Conservation (phyloP, 2,888 invertebrate species). For the Cosmia trapezina region DNA sequence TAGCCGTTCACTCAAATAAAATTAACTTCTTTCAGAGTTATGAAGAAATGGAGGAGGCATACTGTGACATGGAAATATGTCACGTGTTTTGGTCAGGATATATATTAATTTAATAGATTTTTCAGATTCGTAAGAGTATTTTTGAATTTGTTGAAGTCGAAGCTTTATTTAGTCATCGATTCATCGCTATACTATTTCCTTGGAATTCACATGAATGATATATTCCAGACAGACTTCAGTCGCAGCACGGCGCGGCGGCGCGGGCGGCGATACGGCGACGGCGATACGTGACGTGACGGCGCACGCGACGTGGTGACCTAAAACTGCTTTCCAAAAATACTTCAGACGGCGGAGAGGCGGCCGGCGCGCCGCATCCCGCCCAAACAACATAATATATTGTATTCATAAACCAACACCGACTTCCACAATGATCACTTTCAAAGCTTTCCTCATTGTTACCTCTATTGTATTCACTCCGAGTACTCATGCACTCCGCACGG, state of each 20-base stretch:
- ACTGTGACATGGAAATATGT: not conserved
- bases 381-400: slow-evolving; percentile 63
- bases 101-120: not conserved
- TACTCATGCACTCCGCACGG: slow-evolving; percentile 64
- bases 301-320: slow-evolving; percentile 84
- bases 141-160: not conserved
- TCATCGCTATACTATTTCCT: slow-evolving; percentile 44
- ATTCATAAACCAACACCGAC: slow-evolving; percentile 66
- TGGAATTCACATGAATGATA: slow-evolving; percentile 25
- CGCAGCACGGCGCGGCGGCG: not conserved
- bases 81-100: not conserved
- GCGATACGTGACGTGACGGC: slow-evolving; percentile 61
- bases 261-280: slow-evolving; percentile 41
- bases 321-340: slow-evolving; percentile 89
- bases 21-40: slow-evolving; percentile 66
- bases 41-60: slow-evolving; percentile 64
- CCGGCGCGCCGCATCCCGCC: slow-evolving; percentile 75
- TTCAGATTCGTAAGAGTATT: not conserved
- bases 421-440: slow-evolving; percentile 63
- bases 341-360: slow-evolving; percentile 80
- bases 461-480: slow-evolving; percentile 38
- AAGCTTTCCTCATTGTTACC: slow-evolving; percentile 67
- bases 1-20: slow-evolving; percentile 72
- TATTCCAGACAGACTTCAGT: slow-evolving; percentile 24
- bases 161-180: slow-evolving; percentile 17